Evolutionary conservation across 2,888 invertebrate genomes (phyloP).

Genomic region (Trissoscelio sp.): DNA sequence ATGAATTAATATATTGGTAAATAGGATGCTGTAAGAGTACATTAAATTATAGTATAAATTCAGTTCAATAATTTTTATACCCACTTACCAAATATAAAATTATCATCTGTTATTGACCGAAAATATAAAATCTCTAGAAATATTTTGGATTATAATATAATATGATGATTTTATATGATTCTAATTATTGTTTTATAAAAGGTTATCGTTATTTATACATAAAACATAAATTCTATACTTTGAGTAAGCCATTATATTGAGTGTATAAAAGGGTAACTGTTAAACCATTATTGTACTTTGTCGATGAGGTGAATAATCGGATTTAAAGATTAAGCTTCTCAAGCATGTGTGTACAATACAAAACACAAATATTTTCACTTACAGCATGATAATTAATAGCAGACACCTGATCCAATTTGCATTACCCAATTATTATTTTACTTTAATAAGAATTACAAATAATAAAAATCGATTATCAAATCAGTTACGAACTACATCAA

Average conservation of each 20-base stretch:
- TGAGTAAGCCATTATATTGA: slow-evolving; percentile 16
- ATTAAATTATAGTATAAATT: too few species aligned
- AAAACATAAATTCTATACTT: not conserved
- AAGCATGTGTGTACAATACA: slow-evolving; percentile 59
- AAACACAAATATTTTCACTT: slow-evolving; percentile 27
- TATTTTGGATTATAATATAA: too few species aligned
- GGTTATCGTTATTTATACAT: not conserved
- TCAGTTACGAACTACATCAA: too few species aligned
- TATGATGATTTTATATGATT: not conserved
- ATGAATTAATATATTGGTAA: too few species aligned
- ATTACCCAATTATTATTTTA: not conserved
- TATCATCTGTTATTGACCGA: too few species aligned
- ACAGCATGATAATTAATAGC: not conserved
- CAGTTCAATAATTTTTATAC: too few species aligned
- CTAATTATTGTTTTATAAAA: not conserved
- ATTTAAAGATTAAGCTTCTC: slow-evolving; percentile 81
- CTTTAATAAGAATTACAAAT: too few species aligned
- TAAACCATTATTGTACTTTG: slow-evolving; percentile 70
- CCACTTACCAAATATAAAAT: too few species aligned
- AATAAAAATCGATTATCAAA: too few species aligned
- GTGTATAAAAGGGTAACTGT: slow-evolving; percentile 58
- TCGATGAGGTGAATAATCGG: slow-evolving; percentile 82
- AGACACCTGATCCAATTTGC: not conserved
- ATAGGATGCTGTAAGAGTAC: too few species aligned
- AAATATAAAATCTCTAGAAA: too few species aligned